Evolutionary conservation across 2,797 vertebrate species (phyloP), one percentile per base, ranked within the genome.

Genomic region (Arvicola amphibius): DNA sequence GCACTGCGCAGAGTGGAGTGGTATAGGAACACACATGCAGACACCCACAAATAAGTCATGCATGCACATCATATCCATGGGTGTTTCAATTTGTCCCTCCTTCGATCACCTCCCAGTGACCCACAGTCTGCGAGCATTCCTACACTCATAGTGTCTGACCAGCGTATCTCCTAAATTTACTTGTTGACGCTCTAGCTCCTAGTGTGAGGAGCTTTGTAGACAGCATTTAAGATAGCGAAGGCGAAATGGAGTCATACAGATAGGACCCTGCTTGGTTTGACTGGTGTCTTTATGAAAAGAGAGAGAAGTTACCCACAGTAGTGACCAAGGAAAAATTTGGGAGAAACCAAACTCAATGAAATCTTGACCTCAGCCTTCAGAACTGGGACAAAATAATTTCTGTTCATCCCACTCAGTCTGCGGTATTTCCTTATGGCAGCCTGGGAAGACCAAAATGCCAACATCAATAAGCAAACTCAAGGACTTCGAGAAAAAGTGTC

Each of bases 401-500:
- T 65, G 65, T 29, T 51, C 40, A 71, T 84, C n/a, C 19, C 32
- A n/a, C 5, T 27, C 9, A 19, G 16, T 32, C 59, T 78, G 23
- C 29, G 48, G 69, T 16, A 86, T 69, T 95, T 80, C 46, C 32
- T 92, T 84, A 91, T 1, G 10, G 46, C 4, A 88, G 32, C 17
- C 46, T n/a, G 14, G 25, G 12, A 10, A 94, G 32, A 53, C 67
- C 46, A 63, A 88, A 16, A 86, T 1, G 46, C 59, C 59, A 92
- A 73, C 17, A 67, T 2, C 13, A 81, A 89, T 65, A 91, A 92
- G 77, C 8, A 46, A 78, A 87, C 25, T 46, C 56, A 32, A 71
- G 34, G n/a, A 74, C 81, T 84, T 93, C 13, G 92, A 95, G 25
- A 14, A 25, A 79, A 95, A 74, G 23, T 86, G 34, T 25, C 73